Evolutionary conservation across 2,113 vertebrate species (phyloP).

Genomic region (Albula glossodonta): DNA sequence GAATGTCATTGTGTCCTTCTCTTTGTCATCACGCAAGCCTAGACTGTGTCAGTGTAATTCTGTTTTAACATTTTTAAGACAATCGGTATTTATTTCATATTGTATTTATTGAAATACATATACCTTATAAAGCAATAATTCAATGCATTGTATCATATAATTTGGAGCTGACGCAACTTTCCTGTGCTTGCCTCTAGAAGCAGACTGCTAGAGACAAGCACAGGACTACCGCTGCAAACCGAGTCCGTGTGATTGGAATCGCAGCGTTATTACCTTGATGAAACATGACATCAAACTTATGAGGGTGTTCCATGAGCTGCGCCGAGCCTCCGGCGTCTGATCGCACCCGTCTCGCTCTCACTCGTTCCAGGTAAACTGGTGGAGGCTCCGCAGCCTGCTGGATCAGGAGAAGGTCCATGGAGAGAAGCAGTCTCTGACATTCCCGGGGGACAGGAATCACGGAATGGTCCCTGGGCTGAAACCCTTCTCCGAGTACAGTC

Average conservation of each 20-base stretch:
- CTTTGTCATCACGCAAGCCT: constrained; percentile 13
- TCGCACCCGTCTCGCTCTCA: not conserved
- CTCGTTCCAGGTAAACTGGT: constrained; percentile 83
- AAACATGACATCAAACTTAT: not conserved
- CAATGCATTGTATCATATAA: no score
- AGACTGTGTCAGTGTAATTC: no score
- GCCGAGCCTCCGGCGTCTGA: not conserved
- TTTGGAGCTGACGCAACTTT: no score
- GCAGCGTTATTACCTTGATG: not conserved
- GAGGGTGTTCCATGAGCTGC: not conserved
- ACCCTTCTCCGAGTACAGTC: constrained; percentile 87
- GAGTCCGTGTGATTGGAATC: no score
- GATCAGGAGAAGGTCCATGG: constrained; percentile 77
- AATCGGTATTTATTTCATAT: no score
- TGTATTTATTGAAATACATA: no score
- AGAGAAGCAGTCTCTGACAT: constrained; percentile 73
- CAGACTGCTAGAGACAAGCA: no score
- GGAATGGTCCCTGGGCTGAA: constrained; percentile 80
- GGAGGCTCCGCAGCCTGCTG: constrained; percentile 82
- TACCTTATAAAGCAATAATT: no score
- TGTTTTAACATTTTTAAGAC: no score
- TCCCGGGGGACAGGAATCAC: constrained; percentile 76
- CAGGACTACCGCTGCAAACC: no score
- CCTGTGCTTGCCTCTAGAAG: no score
- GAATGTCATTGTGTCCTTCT: constrained; percentile 22